Conservation (phyloP, 35 echinoderm and acorn worm species). For the Diadema setosum region DNA sequence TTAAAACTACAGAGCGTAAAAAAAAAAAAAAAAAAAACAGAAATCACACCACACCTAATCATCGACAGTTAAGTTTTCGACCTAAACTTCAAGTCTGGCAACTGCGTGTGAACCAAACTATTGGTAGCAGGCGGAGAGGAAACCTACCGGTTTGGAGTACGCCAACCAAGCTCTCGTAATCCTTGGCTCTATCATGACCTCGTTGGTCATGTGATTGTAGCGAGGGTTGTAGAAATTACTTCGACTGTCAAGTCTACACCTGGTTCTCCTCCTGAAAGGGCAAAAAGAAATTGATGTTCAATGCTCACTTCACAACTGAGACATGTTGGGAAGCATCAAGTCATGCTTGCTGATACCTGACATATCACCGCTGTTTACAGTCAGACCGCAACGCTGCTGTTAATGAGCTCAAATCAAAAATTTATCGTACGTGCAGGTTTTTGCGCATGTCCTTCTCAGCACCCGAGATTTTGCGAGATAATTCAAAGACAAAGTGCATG, state of each 20-base stretch:
- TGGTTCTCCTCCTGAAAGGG: not conserved
- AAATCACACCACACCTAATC: too few species aligned
- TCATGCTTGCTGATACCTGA: not conserved
- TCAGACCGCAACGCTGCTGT: too few species aligned
- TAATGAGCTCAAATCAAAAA: too few species aligned
- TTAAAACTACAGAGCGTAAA: too few species aligned
- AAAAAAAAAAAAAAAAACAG: not conserved
- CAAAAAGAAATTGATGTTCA: not conserved
- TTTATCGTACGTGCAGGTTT: too few species aligned
- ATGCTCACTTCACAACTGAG: not conserved
- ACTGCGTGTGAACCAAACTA: too few species aligned
- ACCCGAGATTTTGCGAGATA: too few species aligned
- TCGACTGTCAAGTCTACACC: conserved; percentile 10
- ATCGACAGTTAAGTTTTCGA: too few species aligned
- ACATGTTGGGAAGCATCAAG: too few species aligned
- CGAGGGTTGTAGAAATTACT: conserved; percentile 22
- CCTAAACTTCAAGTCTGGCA: too few species aligned
- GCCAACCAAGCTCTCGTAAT: conserved; percentile 23
- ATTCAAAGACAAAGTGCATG: not conserved
- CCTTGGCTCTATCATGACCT: conserved; percentile 47
- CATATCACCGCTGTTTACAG: not conserved
- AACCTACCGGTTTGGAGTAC: conserved; percentile 35
- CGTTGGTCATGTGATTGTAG: conserved; percentile 58
- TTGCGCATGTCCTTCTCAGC: too few species aligned
- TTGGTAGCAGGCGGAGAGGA: too few species aligned